Evolutionary conservation across 1,140 invertebrate species (phyloP).

Genomic region (Drosophila willistoni): DNA sequence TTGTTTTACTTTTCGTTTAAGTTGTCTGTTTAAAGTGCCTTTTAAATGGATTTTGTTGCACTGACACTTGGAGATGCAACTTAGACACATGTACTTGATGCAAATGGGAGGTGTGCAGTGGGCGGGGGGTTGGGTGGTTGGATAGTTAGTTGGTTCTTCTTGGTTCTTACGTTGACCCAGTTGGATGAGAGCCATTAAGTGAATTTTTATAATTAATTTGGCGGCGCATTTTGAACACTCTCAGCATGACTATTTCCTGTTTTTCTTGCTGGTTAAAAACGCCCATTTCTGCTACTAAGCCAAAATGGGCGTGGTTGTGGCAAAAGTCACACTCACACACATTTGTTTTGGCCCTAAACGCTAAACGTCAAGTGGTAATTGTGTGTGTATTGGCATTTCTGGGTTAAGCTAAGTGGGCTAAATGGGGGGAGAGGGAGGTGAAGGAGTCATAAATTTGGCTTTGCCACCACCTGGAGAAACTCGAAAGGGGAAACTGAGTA

Average conservation of each 20-base stretch:
- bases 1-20: neutral
- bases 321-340: conserved; percentile 8
- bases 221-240: conserved; percentile 32
- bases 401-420: conserved; percentile 72
- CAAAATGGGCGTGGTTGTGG: conserved; percentile 49
- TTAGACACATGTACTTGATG: conserved; percentile 1
- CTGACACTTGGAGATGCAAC: neutral
- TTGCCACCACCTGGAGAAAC: conserved; percentile 9
- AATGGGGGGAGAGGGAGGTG: conserved; percentile 19
- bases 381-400: conserved; percentile 60
- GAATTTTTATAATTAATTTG: conserved; percentile 79
- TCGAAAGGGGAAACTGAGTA: too few species aligned
- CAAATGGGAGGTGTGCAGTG: neutral
- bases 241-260: conserved; percentile 45
- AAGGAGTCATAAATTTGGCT: conserved; percentile 40
- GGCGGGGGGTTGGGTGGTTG: neutral
- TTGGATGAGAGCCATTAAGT: conserved; percentile 77
- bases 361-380: conserved; percentile 24
- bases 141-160: neutral
- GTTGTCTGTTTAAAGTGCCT: neutral
- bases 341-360: neutral
- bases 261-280: neutral
- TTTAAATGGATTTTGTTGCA: conserved; percentile 3
- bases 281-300: conserved; percentile 13
- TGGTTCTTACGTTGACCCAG: conserved; percentile 72